Evolutionary conservation across 1,140 invertebrate species (phyloP).

Genomic region (Elymnias hypermnestra): DNA sequence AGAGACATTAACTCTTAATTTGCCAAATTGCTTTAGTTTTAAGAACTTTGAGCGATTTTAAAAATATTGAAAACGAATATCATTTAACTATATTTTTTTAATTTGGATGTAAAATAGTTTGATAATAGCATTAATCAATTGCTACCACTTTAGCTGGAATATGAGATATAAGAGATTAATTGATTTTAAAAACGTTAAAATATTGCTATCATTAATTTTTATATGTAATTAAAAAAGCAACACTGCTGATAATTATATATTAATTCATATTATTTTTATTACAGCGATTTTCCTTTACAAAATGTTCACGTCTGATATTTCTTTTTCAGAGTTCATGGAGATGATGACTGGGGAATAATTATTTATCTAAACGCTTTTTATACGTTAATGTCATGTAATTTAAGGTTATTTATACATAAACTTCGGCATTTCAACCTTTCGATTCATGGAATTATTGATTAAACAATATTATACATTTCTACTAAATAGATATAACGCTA

Average conservation of each 20-base stretch:
- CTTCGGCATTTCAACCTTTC: conserved; percentile 61
- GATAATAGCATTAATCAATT: too few species aligned
- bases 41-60: too few species aligned
- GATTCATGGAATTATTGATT: conserved; percentile 49
- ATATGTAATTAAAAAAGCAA: too few species aligned
- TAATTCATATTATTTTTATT: too few species aligned
- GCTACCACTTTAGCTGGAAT: too few species aligned
- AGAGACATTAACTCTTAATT: too few species aligned
- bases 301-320: conserved; percentile 13
- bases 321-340: conserved; percentile 94
- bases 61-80: background rate
- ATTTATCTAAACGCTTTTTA: conserved; percentile 39
- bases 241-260: too few species aligned
- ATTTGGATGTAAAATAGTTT: background rate
- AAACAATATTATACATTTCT: conserved; percentile 26
- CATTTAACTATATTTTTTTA: background rate
- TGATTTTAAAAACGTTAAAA: too few species aligned
- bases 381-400: conserved; percentile 51
- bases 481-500: conserved; percentile 33
- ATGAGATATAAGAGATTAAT: too few species aligned
- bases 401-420: conserved; percentile 50
- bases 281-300: too few species aligned
- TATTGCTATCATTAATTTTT: too few species aligned
- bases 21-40: too few species aligned
- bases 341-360: conserved; percentile 96